Conservation (phyloP, 2,888 invertebrate species). For the Alviniconcha strummeri region DNA sequence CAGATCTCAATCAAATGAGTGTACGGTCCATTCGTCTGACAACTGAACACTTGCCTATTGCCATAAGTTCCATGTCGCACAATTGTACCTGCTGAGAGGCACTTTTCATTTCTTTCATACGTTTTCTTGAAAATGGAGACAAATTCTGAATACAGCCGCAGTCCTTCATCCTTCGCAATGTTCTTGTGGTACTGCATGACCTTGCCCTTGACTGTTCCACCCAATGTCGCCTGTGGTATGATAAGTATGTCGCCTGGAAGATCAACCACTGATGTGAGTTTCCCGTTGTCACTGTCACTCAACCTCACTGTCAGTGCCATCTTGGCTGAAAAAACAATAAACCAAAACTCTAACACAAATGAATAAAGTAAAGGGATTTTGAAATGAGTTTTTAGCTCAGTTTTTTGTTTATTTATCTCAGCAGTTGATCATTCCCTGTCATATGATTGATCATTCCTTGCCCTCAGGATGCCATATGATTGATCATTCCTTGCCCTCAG, state of each 20-base stretch:
- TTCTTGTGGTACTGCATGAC: conserved; percentile 74
- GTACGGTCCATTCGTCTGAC: conserved; percentile 73
- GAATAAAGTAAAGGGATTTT: neutral
- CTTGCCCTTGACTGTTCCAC: conserved; percentile 74
- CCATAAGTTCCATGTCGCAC: conserved; percentile 73
- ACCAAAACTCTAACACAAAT: neutral
- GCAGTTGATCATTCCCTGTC: too few relatives aligned
- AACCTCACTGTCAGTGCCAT: conserved; percentile 62
- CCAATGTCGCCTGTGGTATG: conserved; percentile 75
- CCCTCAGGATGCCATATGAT: too few relatives aligned
- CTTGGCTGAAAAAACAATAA: conserved; percentile 54
- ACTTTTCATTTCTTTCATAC: conserved; percentile 44
- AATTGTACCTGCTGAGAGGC: conserved; percentile 48
- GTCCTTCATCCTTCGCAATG: conserved; percentile 71
- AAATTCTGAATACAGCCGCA: conserved; percentile 68
- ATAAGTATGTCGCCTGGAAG: conserved; percentile 74
- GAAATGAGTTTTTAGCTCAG: too few relatives aligned
- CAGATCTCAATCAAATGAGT: conserved; percentile 70
- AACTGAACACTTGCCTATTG: conserved; percentile 72
- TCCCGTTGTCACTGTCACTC: conserved; percentile 62
- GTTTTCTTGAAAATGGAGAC: conserved; percentile 52
- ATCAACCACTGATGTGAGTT: conserved; percentile 67
- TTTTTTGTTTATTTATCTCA: too few relatives aligned
- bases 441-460: too few relatives aligned
- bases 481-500: too few relatives aligned